Evolutionary conservation across 2,888 invertebrate genomes (phyloP), one percentile per base, ranked within the genome.

Genomic region (Hirtodrosophila alboralis): DNA sequence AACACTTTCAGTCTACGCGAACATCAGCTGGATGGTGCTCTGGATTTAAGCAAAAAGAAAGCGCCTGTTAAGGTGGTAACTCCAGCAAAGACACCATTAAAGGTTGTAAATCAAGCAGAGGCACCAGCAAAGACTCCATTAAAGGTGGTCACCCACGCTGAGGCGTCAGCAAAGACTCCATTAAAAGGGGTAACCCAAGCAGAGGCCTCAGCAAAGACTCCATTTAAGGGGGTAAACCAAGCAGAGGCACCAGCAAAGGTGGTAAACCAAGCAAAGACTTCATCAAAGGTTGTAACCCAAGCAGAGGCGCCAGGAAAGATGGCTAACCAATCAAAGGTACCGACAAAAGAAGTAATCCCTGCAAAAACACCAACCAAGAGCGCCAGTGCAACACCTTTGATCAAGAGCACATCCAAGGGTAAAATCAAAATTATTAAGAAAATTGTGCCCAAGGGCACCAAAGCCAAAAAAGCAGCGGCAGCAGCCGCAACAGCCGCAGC

Each of bases 11-110:
- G 87, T 57, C 74, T 88, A 9, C 88, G 87, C 3, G 89, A 91
- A n/a, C 90, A 89, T 56, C 88, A 89, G 43, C 68, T 91, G 26
- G 91, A 91, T 48, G 91, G 91, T 0, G 89, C 90, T 0, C 41
- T 90, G 3, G 91, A 90, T 62, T 51, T 89, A 10, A 71, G 70
- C 27, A 88, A 88, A 41, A 88, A 79, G 37, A 87, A 85, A 41
- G 36, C 75, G 1, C 63, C 84, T 1, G 63, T 69, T 0, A 76
- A 75, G 23, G 43, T 73, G 3, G 56, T 38, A 0, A 27, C 48
- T 9, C 7, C 21, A 10, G 2, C 31, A 0, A 69, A 69, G 31
- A 14, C 33, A 45, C n/a, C n/a, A n/a, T n/a, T n/a, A n/a, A n/a
- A n/a, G n/a, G n/a, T n/a, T n/a, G n/a, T n/a, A n/a, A n/a, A n/a